phyloP scores from a whole-genome alignment of 2,888 invertebrate species.

The Nymphalis polychloros region DNA sequence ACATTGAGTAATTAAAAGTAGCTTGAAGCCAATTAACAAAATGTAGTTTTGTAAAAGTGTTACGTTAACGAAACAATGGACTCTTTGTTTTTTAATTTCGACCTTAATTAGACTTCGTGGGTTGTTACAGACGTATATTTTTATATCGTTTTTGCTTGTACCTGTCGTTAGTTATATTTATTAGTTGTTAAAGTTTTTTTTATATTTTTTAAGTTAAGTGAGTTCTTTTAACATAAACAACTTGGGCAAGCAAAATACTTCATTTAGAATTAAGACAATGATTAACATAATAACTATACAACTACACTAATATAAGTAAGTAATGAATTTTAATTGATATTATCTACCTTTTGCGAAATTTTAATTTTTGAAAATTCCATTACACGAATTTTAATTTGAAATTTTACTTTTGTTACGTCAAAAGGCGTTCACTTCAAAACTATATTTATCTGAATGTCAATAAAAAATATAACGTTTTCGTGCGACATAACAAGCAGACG shows the following conservation, averaged over 20 bases:
- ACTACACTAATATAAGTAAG: no score
- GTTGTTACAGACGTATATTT: conserved; percentile 34
- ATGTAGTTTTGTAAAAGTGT: conserved; percentile 62
- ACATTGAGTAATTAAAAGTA: conserved; percentile 68
- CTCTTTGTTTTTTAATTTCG: conserved; percentile 59
- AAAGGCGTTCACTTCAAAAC: no score
- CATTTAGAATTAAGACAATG: no score
- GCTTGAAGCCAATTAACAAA: conserved; percentile 74
- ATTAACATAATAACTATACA: no score
- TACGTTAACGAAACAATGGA: conserved; percentile 65
- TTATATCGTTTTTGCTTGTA: conserved; percentile 27
- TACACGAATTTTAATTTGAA: neutral
- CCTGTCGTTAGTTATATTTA: conserved; percentile 17
- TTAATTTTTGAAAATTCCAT: neutral
- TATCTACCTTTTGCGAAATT: no score
- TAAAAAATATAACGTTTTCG: conserved; percentile 5
- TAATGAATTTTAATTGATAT: no score
- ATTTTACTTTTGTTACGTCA: no score
- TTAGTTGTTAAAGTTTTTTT: conserved; percentile 11
- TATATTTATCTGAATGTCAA: neutral
- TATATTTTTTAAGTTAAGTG: neutral
- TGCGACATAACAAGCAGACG: conserved; percentile 4
- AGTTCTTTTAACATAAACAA: no score
- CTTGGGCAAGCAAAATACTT: no score
- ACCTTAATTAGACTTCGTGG: conserved; percentile 71